Base-by-base conservation (phyloP, 2,888 invertebrate species). In the Acleris holmiana region DNA sequence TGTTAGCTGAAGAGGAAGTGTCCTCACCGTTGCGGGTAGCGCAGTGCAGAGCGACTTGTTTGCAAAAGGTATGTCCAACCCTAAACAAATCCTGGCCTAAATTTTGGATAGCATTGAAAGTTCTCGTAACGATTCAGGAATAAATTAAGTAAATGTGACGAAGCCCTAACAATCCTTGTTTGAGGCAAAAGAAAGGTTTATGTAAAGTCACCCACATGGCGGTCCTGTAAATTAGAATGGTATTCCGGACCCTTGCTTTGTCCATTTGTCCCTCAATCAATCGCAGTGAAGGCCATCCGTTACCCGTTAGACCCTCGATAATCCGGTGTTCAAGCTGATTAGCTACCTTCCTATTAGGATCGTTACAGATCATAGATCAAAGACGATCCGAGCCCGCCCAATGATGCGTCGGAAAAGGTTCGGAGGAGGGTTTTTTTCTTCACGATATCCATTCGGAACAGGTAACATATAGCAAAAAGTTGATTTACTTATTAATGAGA, bases 11-110 rank as follows among this genome's bases (percentile, higher is more conserved):
- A 77, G 94, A 94, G 89, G 95, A 95, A 83, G 94, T 95, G 73
- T 95, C 94, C 68, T 95, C 95, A 76, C 95, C 95, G 66, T 86
- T 95, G 72, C 93, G 95, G 78, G 95, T 95, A 73, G 95, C 95
- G 74, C 95, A 95, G 77, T 95, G 95, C 85, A 89, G 95, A 85
- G 95, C 95, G 72, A 94, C 95, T 73, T 95, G 95, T 86, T 93
- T 95, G 78, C 94, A 95, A 93, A 94, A 94, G 95, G 95, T 95
- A 92, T 40, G 10, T 23, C n/a, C 13, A 40, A 55, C 44, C 35
- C 40, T 17, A 10, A 35, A 60, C 40, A 41, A 44, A 21, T 25
- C 44, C 41, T 57, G 13, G 19, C 54, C 53, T 41, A 47, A 59
- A 47, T 61, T 40, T 54, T 35, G 44, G 61, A 44, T 44, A 21